These are phyloP conservation scores for Terrapene triunguis DNA, from an alignment of 2,113 vertebrate genomes.

Conservation along the genomic window DNA sequence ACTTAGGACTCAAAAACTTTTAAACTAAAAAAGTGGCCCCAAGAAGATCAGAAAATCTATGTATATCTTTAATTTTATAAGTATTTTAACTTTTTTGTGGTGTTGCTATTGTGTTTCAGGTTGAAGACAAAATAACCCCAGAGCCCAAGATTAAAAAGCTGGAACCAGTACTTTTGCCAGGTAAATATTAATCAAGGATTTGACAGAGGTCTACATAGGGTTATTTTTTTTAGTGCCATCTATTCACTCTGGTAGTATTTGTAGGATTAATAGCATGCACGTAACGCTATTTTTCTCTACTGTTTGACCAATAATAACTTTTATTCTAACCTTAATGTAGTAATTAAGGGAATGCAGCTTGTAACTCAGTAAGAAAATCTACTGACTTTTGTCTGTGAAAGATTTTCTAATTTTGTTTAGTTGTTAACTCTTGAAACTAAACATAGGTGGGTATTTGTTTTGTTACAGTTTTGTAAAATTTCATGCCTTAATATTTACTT, in stretches of 20 bases:
- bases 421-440: background rate
- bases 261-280: background rate
- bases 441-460: background rate
- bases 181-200: constrained; percentile 74
- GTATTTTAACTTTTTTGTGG: background rate
- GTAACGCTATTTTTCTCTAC: background rate
- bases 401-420: background rate
- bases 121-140: constrained; percentile 84
- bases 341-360: background rate
- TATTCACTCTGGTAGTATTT: background rate
- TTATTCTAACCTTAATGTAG: background rate
- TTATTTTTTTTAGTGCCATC: background rate
- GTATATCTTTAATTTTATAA: background rate
- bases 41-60: background rate
- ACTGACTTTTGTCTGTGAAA: background rate
- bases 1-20: background rate
- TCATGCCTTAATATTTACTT: background rate
- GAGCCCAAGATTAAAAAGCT: constrained; percentile 92
- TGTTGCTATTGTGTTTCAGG: constrained; percentile 72
- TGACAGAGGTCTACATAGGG: background rate
- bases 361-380: background rate
- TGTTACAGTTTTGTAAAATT: background rate
- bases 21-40: background rate
- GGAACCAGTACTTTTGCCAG: constrained; percentile 92
- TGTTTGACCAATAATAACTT: background rate